Percentiles rank a stretch among this genome's conserved stretches.
These are phyloP conservation scores for Aplidium turbinatum DNA, from an alignment of 23 tunicate species.

Conservation along the genomic window DNA sequence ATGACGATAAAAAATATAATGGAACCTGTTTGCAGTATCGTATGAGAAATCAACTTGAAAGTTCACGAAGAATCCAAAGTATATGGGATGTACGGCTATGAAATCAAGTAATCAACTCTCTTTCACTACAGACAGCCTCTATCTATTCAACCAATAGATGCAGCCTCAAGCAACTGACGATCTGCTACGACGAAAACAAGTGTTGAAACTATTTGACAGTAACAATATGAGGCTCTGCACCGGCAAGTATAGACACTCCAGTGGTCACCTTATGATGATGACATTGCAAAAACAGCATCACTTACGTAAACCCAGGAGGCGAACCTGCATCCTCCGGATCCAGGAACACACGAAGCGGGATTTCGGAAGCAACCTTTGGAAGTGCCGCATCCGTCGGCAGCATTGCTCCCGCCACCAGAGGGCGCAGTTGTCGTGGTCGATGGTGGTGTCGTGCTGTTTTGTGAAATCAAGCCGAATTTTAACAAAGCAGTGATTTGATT, in stretches of 20 bases:
- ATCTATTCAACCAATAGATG: too few species aligned
- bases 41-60: too few species aligned
- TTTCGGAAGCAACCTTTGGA: not conserved
- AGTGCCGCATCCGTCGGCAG: not conserved
- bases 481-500: too few species aligned
- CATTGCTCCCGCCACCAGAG: not conserved
- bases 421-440: not conserved
- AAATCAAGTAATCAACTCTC: too few species aligned
- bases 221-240: not conserved
- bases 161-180: not conserved
- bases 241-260: not conserved
- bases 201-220: not conserved
- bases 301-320: constrained; percentile 15
- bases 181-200: not conserved
- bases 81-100: too few species aligned
- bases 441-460: not conserved
- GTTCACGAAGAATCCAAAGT: too few species aligned
- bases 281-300: constrained; percentile 2
- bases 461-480: too few species aligned
- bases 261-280: not conserved
- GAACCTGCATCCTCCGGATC: not conserved
- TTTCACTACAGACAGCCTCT: too few species aligned
- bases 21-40: too few species aligned
- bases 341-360: not conserved
- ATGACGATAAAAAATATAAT: too few species aligned